Base-by-base conservation (phyloP, 1,140 invertebrate genomes). In the Eciton burchellii region DNA sequence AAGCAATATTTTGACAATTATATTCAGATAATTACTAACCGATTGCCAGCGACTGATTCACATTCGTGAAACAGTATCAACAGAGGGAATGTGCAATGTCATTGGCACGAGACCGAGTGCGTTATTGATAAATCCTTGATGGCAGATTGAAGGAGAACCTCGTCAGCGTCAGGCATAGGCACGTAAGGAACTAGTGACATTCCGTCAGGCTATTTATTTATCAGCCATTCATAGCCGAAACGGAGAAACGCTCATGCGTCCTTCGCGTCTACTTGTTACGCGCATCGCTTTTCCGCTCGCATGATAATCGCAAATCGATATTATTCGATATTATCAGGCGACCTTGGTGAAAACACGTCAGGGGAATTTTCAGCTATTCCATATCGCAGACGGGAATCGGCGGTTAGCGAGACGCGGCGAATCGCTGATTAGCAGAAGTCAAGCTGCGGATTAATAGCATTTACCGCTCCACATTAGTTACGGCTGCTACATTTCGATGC, bases 11-110 rank as follows among this genome's bases (percentile, higher is more conserved):
- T n/a, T n/a, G n/a, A n/a, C 89, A 90, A 90, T 90, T 90, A 89
- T 87, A 86, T 83, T 59, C 82, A 85, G 60, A 77, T 90, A 90
- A 91, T 90, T 89, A 63, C 88, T 87, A 89, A 91, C 90, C 89
- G 90, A 91, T 88, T 71, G 79, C 60, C 83, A 89, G 89, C 84
- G 82, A 90, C 83, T 81, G 83, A 91, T 90, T 83, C n/a, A n/a
- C n/a, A 85, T 47, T 81, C 85, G 81, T 87, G 82, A 79, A 87
- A 87, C 83, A 73, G 83, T 89, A 90, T 91, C 86, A 89, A 91
- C 89, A 88, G 83, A 85, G 68, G 24, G 54, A 62, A 47, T 81
- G 49, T 43, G 74, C 19, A 73, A 63, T 65, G 74, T 84, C 65
- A 65, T 57, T 60, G 59, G 65, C 63, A 81, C 60, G 72, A 79